Evolutionary conservation across 1,140 invertebrate species (phyloP), one percentile per base, ranked within the genome.

Genomic region (Wiebesia pumilae): DNA sequence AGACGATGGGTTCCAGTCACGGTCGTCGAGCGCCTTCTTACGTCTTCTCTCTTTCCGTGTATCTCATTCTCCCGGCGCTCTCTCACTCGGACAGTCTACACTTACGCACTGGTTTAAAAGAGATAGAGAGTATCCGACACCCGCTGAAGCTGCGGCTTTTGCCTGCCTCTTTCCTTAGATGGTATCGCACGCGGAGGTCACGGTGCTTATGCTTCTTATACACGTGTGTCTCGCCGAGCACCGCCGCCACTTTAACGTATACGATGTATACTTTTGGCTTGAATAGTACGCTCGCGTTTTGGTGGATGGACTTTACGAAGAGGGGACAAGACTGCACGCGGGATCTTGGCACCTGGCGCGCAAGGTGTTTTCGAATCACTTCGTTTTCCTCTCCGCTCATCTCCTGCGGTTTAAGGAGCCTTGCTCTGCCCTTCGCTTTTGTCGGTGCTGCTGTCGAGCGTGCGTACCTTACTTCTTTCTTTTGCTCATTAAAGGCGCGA

Each of bases 181-280:
- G 88, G 84, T 94, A 94, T 94, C 93, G 88, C 89, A 88, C 73
- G 77, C 51, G 65, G 91, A 93, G 93, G 93, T 94, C 93, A 93
- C 91, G 93, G 93, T 93, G 90, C 91, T 93, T 93, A 93, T 92
- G 89, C 90, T 85, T 83, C 35, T 33, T 21, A 19, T 40, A 67
- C 43, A 69, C 24, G 21, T 80, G 47, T 35, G 43, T 47, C 43
- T 47, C 14, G 43, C 6, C 43, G 43, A 47, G 43, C 6, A 47
- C 78, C 83, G 0, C 7, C 27, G 35, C 7, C 62, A 35, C 38
- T 27, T 1, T 4, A 71, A 54, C 7, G 40, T 62, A 62, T n/a
- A 40, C 78, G 4, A 75, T 43, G 24, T n/a, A 43, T 9, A 43
- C 71, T 75, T 33, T 43, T 43, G 30, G 21, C 38, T 75, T 10